Conservation (phyloP, 1,140 invertebrate species). For the Ladona fulva region DNA sequence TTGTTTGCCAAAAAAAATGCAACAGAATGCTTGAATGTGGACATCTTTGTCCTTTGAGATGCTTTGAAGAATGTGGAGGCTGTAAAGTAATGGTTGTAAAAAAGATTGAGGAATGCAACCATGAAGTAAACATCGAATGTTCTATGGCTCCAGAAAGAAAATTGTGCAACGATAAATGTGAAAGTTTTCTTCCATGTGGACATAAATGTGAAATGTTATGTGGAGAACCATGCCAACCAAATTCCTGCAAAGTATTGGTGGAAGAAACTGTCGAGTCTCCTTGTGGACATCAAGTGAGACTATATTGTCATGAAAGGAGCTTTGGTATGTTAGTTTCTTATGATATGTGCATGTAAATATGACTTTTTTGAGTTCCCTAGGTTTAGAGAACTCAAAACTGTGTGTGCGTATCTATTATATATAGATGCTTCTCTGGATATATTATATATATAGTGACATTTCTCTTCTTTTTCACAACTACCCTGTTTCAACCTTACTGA, state of each 20-base stretch:
- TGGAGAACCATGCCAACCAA: constrained; percentile 30
- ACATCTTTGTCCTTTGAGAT: constrained; percentile 40
- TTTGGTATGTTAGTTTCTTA: no score
- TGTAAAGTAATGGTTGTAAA: constrained; percentile 36
- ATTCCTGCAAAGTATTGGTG: constrained; percentile 29
- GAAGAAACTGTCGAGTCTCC: constrained; percentile 26
- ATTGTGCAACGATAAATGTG: constrained; percentile 34
- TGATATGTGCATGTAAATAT: background rate
- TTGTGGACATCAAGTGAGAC: constrained; percentile 38
- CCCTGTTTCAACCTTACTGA: no score
- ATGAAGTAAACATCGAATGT: constrained; percentile 35
- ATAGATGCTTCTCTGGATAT: no score
- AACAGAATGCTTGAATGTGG: constrained; percentile 15
- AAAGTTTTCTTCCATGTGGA: constrained; percentile 35
- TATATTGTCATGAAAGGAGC: constrained; percentile 31
- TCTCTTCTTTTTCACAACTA: no score
- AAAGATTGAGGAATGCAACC: constrained; percentile 36
- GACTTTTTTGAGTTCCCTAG: no score
- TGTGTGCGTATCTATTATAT: no score
- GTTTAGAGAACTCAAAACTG: no score
- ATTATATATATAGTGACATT: no score
- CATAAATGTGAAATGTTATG: constrained; percentile 37
- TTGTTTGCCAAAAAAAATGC: background rate
- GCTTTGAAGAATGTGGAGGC: constrained; percentile 36
- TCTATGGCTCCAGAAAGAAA: constrained; percentile 23